Evolutionary conservation across 2,797 vertebrate species (phyloP).

Genomic region (Australoheros facetus): DNA sequence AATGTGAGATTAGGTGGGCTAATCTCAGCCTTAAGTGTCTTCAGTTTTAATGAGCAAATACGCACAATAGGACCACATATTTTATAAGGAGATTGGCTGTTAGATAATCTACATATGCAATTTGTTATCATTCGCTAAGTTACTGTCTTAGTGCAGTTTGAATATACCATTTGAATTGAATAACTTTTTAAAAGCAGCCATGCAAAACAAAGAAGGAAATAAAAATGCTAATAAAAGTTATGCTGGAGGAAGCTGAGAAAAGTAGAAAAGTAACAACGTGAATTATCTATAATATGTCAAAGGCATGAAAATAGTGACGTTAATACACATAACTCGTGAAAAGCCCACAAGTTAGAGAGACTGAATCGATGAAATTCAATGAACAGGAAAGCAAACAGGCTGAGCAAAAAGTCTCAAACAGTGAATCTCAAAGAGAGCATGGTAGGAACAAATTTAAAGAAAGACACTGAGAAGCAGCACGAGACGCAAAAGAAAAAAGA

Average conservation of each 20-base stretch:
- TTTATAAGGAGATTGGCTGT: neutral
- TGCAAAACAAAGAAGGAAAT: neutral
- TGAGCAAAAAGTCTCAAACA: constrained; percentile 23
- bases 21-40: neutral
- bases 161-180: too few species aligned
- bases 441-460: constrained; percentile 26
- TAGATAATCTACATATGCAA: neutral
- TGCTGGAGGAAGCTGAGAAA: neutral
- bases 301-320: neutral
- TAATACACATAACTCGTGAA: neutral
- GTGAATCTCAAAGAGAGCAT: constrained; percentile 28
- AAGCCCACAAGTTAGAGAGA: neutral
- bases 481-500: neutral
- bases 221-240: neutral
- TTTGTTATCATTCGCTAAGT: too few species aligned
- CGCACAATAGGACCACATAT: neutral
- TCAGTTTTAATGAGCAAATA: neutral
- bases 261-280: neutral
- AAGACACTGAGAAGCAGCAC: constrained; percentile 23
- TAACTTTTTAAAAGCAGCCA: neutral
- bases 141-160: too few species aligned
- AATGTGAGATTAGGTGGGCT: neutral
- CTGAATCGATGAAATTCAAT: constrained; percentile 2
- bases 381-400: constrained; percentile 27
- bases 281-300: neutral